Evolutionary conservation across 2,113 vertebrate genomes (phyloP).

Genomic region (Origma solitaria): DNA sequence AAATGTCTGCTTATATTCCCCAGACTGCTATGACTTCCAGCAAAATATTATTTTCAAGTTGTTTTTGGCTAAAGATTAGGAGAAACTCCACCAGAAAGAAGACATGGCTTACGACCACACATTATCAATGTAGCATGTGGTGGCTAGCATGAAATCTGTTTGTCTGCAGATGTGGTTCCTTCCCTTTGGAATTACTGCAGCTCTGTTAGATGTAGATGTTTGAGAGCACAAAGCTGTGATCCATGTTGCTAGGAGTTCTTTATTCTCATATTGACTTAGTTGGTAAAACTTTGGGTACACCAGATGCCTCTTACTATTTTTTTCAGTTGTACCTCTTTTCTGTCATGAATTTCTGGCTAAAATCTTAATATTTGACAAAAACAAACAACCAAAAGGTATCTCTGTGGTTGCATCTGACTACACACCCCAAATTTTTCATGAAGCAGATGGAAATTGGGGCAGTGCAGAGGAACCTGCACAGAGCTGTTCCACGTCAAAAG

Average conservation of each 20-base stretch:
- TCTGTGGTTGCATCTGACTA: neutral
- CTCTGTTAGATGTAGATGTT: neutral
- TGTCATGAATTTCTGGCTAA: neutral
- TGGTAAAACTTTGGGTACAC: neutral
- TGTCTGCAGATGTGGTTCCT: neutral
- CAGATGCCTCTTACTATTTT: neutral
- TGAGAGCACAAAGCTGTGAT: neutral
- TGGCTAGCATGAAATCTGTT: neutral
- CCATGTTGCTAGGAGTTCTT: neutral
- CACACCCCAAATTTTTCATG: neutral
- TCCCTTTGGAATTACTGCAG: neutral
- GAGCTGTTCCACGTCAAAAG: neutral
- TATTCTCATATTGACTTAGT: neutral
- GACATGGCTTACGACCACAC: neutral
- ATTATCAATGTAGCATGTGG: neutral
- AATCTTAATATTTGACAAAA: neutral
- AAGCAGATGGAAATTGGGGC: neutral
- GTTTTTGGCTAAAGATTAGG: neutral
- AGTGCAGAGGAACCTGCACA: neutral
- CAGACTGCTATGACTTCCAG: neutral
- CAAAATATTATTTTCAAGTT: neutral
- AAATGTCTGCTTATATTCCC: neutral
- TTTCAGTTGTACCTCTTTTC: neutral
- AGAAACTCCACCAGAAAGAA: neutral
- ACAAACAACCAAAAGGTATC: neutral